Percentiles rank a stretch among this genome's conserved stretches.
Conservation (phyloP, 2,113 vertebrate species). For the Phylloscopus trochilus region DNA sequence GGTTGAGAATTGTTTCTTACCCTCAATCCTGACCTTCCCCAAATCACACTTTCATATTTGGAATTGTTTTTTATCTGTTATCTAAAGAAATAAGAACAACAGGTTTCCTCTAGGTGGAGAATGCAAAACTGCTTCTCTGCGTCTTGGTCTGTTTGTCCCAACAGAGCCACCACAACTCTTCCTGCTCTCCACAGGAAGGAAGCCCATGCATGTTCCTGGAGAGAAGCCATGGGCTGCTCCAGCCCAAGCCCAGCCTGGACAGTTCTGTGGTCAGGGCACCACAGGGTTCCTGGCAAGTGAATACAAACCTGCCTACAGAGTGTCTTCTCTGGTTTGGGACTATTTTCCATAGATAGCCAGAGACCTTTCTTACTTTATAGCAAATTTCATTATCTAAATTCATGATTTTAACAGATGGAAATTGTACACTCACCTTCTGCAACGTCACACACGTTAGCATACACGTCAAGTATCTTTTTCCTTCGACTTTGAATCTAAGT, state of each 20-base stretch:
- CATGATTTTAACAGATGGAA: neutral
- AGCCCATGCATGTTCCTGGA: fast-evolving
- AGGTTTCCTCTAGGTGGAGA: neutral
- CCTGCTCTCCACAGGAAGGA: neutral
- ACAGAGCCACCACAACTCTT: fast-evolving
- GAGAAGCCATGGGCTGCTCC: fast-evolving
- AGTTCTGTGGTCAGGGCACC: neutral
- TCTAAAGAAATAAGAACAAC: neutral
- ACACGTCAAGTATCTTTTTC: constrained; percentile 96
- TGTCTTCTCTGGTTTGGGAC: neutral
- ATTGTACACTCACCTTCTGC: constrained; percentile 83
- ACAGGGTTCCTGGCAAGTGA: neutral
- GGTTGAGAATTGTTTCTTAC: neutral
- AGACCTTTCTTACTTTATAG: neutral
- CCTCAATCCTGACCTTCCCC: neutral
- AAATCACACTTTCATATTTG: neutral
- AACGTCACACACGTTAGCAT: constrained; percentile 87
- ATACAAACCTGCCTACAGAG: neutral
- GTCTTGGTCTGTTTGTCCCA: neutral
- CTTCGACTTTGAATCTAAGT: constrained; percentile 92
- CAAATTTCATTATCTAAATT: neutral
- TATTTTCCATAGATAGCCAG: neutral
- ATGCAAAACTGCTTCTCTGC: neutral
- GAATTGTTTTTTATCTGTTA: neutral
- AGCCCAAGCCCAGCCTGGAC: neutral